Evolutionary conservation across 2,113 vertebrate species (phyloP), one percentile per base, ranked within the genome.

Genomic region (Phalacrocorax brasilianus): DNA sequence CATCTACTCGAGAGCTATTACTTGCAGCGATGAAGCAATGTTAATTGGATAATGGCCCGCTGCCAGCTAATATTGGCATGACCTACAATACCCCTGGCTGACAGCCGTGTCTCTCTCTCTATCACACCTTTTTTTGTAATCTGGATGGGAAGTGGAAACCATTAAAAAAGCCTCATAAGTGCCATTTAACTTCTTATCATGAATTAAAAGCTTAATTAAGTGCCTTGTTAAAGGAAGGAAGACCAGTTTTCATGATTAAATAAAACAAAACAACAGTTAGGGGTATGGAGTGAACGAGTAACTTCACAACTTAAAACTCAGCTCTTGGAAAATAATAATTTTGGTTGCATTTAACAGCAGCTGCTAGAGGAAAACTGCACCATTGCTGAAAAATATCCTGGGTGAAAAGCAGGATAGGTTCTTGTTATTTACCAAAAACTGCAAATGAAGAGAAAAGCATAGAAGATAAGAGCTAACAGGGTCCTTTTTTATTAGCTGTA

Each of bases 21-120:
- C 97, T 97, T 94, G 97, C 92, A 93, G 95, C 7, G 72, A 95
- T 92, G 98, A 98, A 98, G 98, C 98, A 97, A 98, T 97, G 98
- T 98, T 99, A 99, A 99, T 99, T 98, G 98, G 98, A 97, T 98
- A 97, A 97, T 95, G 90, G 97, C 98, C 85, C 79, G 82, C 86
- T 98, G 98, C 98, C 98, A 98, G 95, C 96, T 98, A 97, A 85
- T 97, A 98, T 95, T 98, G 98, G 97, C 97, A 97, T 98, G 98
- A 97, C 97, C 98, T 97, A 97, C 94, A 98, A 90, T 93, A 97
- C 82, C 96, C 95, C 97, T 98, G 98, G 97, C 98, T 95, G 95
- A 95, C 94, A 98, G 98, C 97, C 97, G 95, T 65, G 63, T 66
- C 91, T 91, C 88, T 91, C 91, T 97, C 93, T 97, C 93, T 95